A percentile compares a stretch with the other conserved stretches of the same genome.
phyloP scores from a whole-genome alignment of 1,140 invertebrate species.

The Drosophila ercepeae region DNA sequence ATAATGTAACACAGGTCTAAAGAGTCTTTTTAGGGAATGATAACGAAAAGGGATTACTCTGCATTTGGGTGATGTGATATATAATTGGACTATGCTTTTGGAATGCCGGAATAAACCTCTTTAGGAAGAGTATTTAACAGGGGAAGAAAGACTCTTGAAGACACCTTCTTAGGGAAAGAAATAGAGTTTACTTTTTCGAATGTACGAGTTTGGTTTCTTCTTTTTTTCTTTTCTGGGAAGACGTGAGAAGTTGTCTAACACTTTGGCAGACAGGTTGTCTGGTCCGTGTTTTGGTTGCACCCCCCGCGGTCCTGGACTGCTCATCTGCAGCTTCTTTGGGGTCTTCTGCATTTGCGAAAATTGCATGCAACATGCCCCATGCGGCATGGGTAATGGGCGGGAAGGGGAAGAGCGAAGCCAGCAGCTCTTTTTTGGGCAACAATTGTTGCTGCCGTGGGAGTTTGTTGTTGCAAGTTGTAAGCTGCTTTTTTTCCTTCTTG shows the following conservation, averaged over 20 bases:
- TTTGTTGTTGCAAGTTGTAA: constrained; percentile 40
- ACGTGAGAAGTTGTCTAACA: constrained; percentile 81
- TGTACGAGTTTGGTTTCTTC: constrained; percentile 7
- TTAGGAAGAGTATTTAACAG: constrained; percentile 13
- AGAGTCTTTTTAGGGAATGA: not conserved
- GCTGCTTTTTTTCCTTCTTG: constrained; percentile 21
- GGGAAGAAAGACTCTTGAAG: constrained; percentile 54
- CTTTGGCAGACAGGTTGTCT: constrained; percentile 75
- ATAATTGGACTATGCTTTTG: too few species aligned
- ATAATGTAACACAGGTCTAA: constrained; percentile 44
- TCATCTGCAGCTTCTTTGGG: constrained; percentile 27
- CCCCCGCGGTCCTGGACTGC: not conserved
- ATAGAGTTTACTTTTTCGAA: constrained; percentile 12
- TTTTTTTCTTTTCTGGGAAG: constrained; percentile 29
- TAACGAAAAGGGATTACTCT: constrained; percentile 31
- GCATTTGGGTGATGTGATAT: too few species aligned
- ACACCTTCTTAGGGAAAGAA: constrained; percentile 54
- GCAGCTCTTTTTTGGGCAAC: constrained; percentile 52
- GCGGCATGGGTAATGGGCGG: constrained; percentile 9
- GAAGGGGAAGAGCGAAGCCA: constrained; percentile 24
- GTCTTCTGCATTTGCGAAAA: constrained; percentile 69
- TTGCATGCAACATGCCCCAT: constrained; percentile 32
- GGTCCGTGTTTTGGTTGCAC: constrained; percentile 33
- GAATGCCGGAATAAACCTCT: too few species aligned
- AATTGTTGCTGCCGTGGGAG: constrained; percentile 47